A percentile compares a stretch with the other conserved stretches of the same genome.
These are phyloP conservation scores for Moxostoma hubbsi DNA, from an alignment of 2,797 vertebrate species.

Conservation along the genomic window DNA sequence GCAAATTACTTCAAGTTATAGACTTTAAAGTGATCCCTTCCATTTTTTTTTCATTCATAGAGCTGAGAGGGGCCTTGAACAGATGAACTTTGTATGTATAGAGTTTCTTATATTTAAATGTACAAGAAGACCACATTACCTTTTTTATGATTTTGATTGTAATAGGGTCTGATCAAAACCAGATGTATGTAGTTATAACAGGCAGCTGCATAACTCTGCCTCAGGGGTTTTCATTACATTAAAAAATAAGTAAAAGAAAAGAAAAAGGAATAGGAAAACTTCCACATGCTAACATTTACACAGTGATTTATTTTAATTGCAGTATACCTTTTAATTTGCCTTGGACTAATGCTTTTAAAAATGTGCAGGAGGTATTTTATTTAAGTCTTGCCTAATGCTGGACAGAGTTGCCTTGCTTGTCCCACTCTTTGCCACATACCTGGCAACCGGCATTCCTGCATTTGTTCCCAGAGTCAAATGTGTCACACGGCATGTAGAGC, in stretches of 20 bases:
- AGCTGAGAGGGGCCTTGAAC: conserved; percentile 58
- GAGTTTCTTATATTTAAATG: conserved; percentile 76
- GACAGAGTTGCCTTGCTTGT: conserved; percentile 74
- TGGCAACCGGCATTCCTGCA: conserved; percentile 74
- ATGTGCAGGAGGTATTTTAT: conserved; percentile 81
- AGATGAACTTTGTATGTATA: conserved; percentile 69
- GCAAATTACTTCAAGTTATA: conserved; percentile 50
- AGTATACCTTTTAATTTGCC: conserved; percentile 86
- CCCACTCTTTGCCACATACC: conserved; percentile 71
- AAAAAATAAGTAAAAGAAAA: conserved; percentile 57
- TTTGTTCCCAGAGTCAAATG: conserved; percentile 74
- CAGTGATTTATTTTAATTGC: conserved; percentile 89
- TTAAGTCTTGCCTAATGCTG: conserved; percentile 79
- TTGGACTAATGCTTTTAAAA: conserved; percentile 85
- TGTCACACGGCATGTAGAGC: conserved; percentile 70
- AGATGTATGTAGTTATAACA: conserved; percentile 83
- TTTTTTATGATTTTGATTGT: conserved; percentile 87
- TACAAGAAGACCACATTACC: conserved; percentile 77
- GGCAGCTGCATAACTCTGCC: conserved; percentile 78
- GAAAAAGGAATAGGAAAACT: conserved; percentile 73
- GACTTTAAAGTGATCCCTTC: conserved; percentile 50
- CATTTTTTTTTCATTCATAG: conserved; percentile 64
- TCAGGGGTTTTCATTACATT: conserved; percentile 78
- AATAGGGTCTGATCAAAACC: conserved; percentile 84
- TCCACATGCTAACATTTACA: conserved; percentile 90